phyloP scores from a whole-genome alignment of 2,797 vertebrate genomes.

The Onychomys torridus region DNA sequence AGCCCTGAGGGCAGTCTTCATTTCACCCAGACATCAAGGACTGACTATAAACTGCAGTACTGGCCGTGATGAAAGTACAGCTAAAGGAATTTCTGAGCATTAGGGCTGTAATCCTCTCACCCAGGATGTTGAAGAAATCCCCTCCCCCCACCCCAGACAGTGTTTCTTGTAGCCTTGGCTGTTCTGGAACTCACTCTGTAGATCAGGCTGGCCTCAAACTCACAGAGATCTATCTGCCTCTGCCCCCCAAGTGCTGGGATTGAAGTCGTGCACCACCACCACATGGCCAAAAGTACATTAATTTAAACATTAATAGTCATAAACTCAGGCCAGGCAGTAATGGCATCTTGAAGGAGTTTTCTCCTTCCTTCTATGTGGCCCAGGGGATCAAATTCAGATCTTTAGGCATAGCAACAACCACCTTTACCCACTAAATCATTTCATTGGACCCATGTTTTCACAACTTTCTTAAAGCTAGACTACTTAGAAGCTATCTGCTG shows the following conservation, averaged over 20 bases:
- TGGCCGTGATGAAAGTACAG: background rate
- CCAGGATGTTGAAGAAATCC: background rate
- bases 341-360: background rate
- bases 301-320: background rate
- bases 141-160: background rate
- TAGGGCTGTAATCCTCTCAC: background rate
- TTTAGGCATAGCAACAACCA: background rate
- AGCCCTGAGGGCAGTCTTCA: background rate
- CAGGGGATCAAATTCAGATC: background rate
- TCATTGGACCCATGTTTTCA: background rate
- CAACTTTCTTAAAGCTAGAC: background rate
- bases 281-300: background rate
- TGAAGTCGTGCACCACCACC: background rate
- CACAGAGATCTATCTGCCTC: background rate
- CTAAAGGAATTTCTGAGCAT: background rate
- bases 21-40: background rate
- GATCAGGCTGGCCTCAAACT: background rate
- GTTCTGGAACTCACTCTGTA: background rate
- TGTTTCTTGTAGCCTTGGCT: background rate
- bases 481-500: background rate
- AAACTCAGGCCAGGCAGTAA: background rate
- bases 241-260: background rate
- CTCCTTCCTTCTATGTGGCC: background rate
- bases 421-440: too few relatives aligned
- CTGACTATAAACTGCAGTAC: background rate